Evolutionary conservation across 1,140 invertebrate genomes (phyloP), one percentile per base, ranked within the genome.

Genomic region (Teleogryllus occipitalis): DNA sequence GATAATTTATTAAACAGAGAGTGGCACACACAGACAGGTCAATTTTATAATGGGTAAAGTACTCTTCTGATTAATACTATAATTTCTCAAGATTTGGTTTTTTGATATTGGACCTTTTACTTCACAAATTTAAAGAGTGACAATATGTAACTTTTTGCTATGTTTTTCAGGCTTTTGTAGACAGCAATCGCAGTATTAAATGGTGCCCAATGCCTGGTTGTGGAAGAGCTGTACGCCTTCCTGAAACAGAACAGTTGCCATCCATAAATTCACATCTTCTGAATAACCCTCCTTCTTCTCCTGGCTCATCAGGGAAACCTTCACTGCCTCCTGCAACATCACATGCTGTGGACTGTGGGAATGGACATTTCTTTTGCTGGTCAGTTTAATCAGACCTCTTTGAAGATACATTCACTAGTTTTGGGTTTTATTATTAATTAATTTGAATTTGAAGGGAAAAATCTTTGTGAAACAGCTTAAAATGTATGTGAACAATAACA

Each of bases 321-420:
- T 65, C 54, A 65, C 54, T 65, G 10, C 54, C 54, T 65, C 74
- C 47, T 39, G 12, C 79, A 49, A 90, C 89, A 14, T 92, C 91
- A 7, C 89, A 91, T 81, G 90, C 91, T 46, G 92, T 93, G n/a
- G 92, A 93, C 84, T 93, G 92, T 85, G 91, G 92, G 15, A 91
- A 89, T 84, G 91, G 91, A 27, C 92, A 93, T 85, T 92, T 91
- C 84, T 93, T 93, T 84, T 93, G 92, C 83, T 93, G 92, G 92
- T 91, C 87, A 82, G 78, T 79, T 39, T 39, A 39, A 39, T 39
- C 5, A 5, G 5, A 39, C 27, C 27, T 39, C 27, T 39, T 39
- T 39, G 27, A 2, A 39, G 27, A 39, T 39, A 39, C 27, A 39
- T 39, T 39, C 27, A 39, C 27, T 39, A 39, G 27, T 39, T 39